Evolutionary conservation across 2,113 vertebrate species (phyloP), one percentile per base, ranked within the genome.

Genomic region (Pionites leucogaster): DNA sequence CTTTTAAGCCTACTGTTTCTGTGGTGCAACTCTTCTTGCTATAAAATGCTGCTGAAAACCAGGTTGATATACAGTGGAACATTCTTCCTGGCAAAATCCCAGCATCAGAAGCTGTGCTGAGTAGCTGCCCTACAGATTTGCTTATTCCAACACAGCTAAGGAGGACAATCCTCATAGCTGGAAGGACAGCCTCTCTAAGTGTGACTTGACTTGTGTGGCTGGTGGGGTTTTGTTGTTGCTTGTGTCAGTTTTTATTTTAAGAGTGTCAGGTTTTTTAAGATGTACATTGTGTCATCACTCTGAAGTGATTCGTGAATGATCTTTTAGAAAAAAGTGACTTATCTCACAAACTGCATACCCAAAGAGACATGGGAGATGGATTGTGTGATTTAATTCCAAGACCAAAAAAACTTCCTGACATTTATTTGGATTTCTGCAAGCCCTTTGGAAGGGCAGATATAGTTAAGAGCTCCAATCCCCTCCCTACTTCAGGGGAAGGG

Each of bases 401-500:
- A 86, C 33, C 6, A 79, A 71, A 67, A 65, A 52, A 35, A 47
- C 2, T 17, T 85, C 67, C 35, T 60, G 67, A 72, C 23, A 29
- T 42, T 72, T 46, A 37, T 49, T 55, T 88, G 67, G 39, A 47
- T 60, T 92, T 83, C 65, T 46, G 15, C 10, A 78, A 75, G 72
- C 53, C 20, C 25, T 89, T 70, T 75, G 9, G 6, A 86, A 74
- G 28, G 15, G n/a, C 35, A 7, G 33, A 67, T 18, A 52, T 0
- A 64, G 1, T 37, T 25, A 28, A 89, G 27, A 80, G 18, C 10
- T 77, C 47, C 41, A 22, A 13, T 18, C 31, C 2, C 12, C 20
- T 41, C 6, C 3, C 17, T 1, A 0, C 24, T 49, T 44, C 49
- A 12, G 14, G 13, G 9, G 11, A 71, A 7, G 2, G 7, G 13